A percentile compares a stretch with the other conserved stretches of the same genome.
Evolutionary conservation across 2,113 vertebrate genomes (phyloP).

Genomic region (Rhinoderma darwinii): DNA sequence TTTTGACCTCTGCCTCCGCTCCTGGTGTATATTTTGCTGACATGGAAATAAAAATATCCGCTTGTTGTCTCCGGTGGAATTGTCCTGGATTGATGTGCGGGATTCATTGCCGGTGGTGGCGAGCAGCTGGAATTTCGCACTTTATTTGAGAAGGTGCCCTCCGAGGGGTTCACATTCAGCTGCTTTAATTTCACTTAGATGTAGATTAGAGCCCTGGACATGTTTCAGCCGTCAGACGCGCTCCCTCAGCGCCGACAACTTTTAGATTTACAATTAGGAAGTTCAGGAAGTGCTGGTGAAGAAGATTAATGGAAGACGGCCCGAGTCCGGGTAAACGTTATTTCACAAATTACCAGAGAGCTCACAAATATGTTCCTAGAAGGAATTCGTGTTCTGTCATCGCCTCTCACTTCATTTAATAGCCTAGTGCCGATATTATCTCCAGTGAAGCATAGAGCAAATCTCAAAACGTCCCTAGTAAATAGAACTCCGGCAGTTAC

Average conservation of each 20-base stretch:
- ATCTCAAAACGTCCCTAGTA: background rate
- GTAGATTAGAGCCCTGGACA: conserved; percentile 26
- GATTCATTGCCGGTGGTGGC: background rate
- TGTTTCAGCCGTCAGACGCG: conserved; percentile 1
- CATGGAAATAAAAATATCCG: background rate
- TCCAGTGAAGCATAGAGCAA: background rate
- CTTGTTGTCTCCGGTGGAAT: background rate
- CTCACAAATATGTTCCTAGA: background rate
- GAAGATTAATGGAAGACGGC: background rate
- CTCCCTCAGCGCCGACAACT: background rate
- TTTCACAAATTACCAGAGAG: background rate
- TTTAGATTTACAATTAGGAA: conserved; percentile 7
- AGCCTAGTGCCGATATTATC: background rate
- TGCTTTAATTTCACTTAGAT: conserved; percentile 29
- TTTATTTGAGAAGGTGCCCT: background rate
- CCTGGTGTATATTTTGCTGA: too few species aligned
- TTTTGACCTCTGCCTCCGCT: too few species aligned
- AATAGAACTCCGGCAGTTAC: too few species aligned
- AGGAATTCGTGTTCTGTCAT: background rate
- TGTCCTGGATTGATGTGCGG: conserved; percentile 4
- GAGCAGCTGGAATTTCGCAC: background rate
- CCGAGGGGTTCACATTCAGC: background rate
- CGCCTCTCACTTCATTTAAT: background rate
- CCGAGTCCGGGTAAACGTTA: background rate
- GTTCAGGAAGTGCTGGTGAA: conserved; percentile 1